A percentile compares a stretch with the other conserved stretches of the same genome.
phyloP scores from a whole-genome alignment of 2,888 invertebrate species.

The Mythimna pallens region DNA sequence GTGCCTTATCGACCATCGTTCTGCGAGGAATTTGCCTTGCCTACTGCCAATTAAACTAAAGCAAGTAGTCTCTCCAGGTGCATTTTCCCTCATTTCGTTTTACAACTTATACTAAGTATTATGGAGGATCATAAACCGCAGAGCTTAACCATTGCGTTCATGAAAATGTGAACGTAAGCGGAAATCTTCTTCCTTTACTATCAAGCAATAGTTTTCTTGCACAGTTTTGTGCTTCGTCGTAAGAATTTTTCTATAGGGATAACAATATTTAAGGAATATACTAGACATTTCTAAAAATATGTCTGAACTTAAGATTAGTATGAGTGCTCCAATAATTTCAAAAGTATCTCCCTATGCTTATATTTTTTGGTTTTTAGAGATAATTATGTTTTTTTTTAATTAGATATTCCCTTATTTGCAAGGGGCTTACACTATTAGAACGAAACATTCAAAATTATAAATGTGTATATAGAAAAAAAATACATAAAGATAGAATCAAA shows the following conservation, averaged over 20 bases:
- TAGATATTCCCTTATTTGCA: neutral
- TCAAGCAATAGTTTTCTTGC: neutral
- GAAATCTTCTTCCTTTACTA: neutral
- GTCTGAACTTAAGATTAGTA: neutral
- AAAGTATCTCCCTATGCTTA: neutral
- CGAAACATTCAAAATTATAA: conserved; percentile 9
- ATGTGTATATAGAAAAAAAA: conserved; percentile 9
- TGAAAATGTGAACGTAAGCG: neutral
- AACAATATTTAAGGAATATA: neutral
- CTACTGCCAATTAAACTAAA: too few species aligned
- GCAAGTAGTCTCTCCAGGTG: neutral
- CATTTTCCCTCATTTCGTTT: neutral
- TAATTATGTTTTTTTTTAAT: neutral
- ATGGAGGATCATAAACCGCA: neutral
- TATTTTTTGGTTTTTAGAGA: neutral
- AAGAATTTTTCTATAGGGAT: neutral
- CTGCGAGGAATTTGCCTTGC: too few species aligned
- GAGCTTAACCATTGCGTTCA: neutral
- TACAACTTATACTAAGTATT: neutral
- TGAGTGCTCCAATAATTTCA: too few species aligned
- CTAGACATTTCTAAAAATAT: neutral
- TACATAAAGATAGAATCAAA: conserved; percentile 28
- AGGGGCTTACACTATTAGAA: neutral
- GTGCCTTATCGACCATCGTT: too few species aligned
- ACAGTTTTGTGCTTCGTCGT: neutral